Evolutionary conservation across 1,140 invertebrate species (phyloP).

Genomic region (Cydia pomonella): DNA sequence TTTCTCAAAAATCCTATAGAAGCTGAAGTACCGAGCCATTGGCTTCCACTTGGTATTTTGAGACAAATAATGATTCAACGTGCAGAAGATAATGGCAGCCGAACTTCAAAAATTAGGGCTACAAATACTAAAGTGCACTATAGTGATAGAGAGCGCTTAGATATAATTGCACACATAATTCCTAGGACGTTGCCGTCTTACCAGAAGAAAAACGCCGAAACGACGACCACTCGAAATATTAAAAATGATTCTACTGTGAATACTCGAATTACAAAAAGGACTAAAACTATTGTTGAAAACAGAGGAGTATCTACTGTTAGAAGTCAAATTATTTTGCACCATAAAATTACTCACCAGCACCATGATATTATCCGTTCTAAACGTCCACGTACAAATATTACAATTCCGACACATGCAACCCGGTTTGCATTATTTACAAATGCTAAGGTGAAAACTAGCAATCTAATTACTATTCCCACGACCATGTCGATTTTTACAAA

Average conservation of each 20-base stretch:
- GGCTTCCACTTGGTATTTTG: conserved; percentile 56
- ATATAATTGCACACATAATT: background rate
- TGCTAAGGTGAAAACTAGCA: no score
- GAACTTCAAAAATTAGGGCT: background rate
- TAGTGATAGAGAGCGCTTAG: background rate
- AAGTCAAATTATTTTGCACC: no score
- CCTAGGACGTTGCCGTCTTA: background rate
- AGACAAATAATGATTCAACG: conserved; percentile 55
- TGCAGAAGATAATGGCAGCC: conserved; percentile 30
- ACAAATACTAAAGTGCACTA: background rate
- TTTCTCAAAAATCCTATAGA: conserved; percentile 61
- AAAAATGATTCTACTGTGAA: background rate
- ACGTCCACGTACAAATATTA: no score
- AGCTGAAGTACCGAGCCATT: conserved; percentile 56
- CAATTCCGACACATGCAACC: no score
- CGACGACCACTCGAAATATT: background rate
- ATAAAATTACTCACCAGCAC: no score
- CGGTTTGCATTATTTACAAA: no score
- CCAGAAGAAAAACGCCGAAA: background rate
- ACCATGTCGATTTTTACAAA: background rate
- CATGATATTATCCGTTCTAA: no score
- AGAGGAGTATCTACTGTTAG: no score
- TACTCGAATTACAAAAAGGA: background rate
- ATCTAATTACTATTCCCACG: no score
- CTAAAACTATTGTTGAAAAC: background rate